Evolutionary conservation across 1,140 invertebrate genomes (phyloP), one percentile per base, ranked within the genome.

Genomic region (Drosophila lacteicornis): DNA sequence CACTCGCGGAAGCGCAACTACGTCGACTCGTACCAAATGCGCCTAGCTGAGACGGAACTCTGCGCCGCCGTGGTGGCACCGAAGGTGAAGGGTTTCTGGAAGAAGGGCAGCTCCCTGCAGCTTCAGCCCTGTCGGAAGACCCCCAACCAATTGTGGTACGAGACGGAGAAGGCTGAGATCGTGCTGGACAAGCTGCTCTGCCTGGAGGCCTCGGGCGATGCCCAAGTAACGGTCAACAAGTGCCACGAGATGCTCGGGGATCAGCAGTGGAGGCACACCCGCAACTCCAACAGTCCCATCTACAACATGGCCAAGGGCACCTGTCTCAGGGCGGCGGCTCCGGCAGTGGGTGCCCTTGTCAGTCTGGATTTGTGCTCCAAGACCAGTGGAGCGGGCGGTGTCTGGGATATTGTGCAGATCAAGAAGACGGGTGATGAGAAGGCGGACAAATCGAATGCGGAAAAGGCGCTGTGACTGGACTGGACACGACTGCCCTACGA

Each of bases 191-290:
- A 97, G 75, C 93, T 97, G 25, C 93, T 98, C 1, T 99, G 98
- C 91, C 87, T 99, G 61, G 97, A 99, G 93, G 95, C 96, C 4
- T 94, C 93, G 3, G 93, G 84, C 17, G 93, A 94, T 47, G 93
- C 94, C 38, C 82, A 91, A 47, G 96, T 97, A 0, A 93, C 95
- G 50, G 93, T 99, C 9, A 95, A 96, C 61, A 99, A 99, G 93
- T 99, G 98, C 90, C 97, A 98, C 91, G 97, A 98, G 92, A 96
- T 97, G 94, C 96, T 97, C 17, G 97, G 96, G 1, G 94, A 96
- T 76, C 98, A 99, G 93, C 96, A 97, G 76, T 99, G 98, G 98
- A 95, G 95, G 60, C 95, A 97, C 80, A 96, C 95, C 77, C 94
- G 94, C 60, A 92, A 94, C 60, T 96, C 93, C 65, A 94, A 94